These are phyloP conservation scores for Diachasma alloeum DNA, from an alignment of 1,140 invertebrate species.

Conservation along the genomic window DNA sequence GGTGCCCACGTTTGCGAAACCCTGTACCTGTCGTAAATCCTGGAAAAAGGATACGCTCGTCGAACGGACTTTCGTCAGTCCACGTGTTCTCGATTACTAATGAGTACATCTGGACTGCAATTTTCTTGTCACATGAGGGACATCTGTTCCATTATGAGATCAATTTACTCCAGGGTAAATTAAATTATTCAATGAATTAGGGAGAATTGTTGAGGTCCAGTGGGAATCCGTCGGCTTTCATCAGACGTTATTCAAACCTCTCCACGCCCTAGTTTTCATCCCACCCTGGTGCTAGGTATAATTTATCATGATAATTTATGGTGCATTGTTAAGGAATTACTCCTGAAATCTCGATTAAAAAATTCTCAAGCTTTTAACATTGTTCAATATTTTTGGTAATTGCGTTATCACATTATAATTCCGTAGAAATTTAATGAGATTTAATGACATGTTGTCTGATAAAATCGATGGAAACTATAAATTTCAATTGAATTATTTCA, in stretches of 20 bases:
- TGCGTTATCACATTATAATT: too few relatives aligned
- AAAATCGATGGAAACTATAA: too few relatives aligned
- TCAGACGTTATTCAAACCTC: too few relatives aligned
- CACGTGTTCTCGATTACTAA: neutral
- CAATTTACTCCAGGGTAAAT: neutral
- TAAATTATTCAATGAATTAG: neutral
- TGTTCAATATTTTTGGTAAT: too few relatives aligned
- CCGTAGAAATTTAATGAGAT: too few relatives aligned
- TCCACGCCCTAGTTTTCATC: too few relatives aligned
- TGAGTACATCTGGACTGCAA: neutral
- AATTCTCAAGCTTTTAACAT: too few relatives aligned
- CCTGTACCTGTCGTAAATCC: neutral
- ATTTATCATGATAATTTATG: neutral
- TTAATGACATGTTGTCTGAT: too few relatives aligned
- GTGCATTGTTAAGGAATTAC: neutral
- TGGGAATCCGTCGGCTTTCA: too few relatives aligned
- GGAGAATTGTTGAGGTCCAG: too few relatives aligned
- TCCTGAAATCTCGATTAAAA: too few relatives aligned
- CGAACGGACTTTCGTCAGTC: neutral
- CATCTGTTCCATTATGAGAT: neutral
- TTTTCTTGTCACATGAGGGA: conserved; percentile 2
- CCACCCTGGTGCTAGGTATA: neutral
- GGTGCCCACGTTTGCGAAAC: neutral
- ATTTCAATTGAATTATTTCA: too few relatives aligned
- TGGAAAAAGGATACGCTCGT: neutral